Evolutionary conservation across 2,797 vertebrate species (phyloP).

Genomic region (Enteromius anoplus): DNA sequence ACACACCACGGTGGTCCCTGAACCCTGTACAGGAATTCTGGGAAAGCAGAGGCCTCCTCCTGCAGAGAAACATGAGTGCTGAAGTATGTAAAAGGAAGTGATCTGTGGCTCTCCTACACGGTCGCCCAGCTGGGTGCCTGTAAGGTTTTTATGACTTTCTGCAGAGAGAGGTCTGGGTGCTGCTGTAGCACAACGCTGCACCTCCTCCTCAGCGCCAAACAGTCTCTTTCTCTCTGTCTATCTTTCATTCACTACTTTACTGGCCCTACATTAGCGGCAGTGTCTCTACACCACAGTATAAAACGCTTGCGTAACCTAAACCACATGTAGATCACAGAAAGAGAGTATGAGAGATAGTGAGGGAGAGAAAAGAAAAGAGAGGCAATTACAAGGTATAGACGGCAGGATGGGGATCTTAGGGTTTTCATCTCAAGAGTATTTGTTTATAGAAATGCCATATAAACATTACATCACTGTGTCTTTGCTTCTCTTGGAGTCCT

Average conservation of each 20-base stretch:
- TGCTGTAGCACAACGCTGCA: conserved; percentile 23
- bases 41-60: conserved; percentile 55
- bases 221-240: conserved; percentile 6
- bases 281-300: conserved; percentile 58
- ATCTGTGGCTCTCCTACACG: conserved; percentile 65
- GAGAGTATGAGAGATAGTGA: conserved; percentile 3
- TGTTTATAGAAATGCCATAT: conserved; percentile 63
- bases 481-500: conserved; percentile 28
- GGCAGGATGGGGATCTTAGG: conserved; percentile 2
- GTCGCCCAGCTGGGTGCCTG: conserved; percentile 63
- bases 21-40: conserved; percentile 60
- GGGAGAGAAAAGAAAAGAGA: conserved; percentile 10
- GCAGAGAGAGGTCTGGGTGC: conserved; percentile 29
- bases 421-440: conserved; percentile 54
- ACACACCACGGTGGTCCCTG: conserved; percentile 69
- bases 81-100: conserved; percentile 69
- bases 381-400: conserved; percentile 50
- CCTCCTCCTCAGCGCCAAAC: conserved; percentile 48
- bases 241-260: conserved; percentile 58
- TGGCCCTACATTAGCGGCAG: conserved; percentile 57
- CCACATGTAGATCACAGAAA: conserved; percentile 64
- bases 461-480: conserved; percentile 60
- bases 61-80: conserved; percentile 57
- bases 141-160: conserved; percentile 62
- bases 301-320: conserved; percentile 71